These are phyloP conservation scores for Oryzias woworae DNA, from an alignment of 2,113 vertebrate genomes.

Conservation along the genomic window DNA sequence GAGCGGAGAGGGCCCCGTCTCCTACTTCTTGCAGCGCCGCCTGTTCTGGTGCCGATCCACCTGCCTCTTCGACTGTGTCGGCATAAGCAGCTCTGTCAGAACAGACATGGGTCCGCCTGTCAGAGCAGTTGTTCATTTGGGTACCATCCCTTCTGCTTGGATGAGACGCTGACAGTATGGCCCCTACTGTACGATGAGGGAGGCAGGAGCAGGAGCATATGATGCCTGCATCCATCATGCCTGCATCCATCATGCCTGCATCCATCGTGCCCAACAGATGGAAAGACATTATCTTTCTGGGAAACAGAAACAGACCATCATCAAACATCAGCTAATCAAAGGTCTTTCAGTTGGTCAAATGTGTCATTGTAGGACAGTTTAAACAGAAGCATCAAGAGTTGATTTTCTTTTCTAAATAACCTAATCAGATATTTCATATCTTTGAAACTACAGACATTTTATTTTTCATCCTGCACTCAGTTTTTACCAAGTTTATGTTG, in stretches of 20 bases:
- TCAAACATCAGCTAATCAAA: not conserved
- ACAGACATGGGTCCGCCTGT: constrained; percentile 74
- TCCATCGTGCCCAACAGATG: constrained; percentile 29
- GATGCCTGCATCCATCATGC: constrained; percentile 43
- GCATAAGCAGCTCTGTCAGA: constrained; percentile 45
- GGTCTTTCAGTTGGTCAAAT: not conserved
- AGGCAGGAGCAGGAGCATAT: constrained; percentile 15
- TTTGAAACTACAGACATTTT: constrained; percentile 4
- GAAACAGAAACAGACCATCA: constrained; percentile 37
- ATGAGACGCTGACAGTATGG: constrained; percentile 39
- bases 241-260: constrained; percentile 44
- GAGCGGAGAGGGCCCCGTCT: constrained; percentile 16
- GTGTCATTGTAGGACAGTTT: not conserved
- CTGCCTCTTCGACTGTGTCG: constrained; percentile 56
- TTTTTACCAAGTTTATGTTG: constrained; percentile 54
- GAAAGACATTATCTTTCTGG: constrained; percentile 32
- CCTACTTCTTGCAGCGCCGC: constrained; percentile 38
- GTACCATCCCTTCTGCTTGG: constrained; percentile 56
- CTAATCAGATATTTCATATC: not conserved
- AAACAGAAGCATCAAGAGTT: not conserved
- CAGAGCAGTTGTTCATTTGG: constrained; percentile 70
- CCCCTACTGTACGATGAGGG: constrained; percentile 23
- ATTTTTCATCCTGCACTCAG: not conserved
- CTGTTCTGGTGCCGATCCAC: constrained; percentile 49
- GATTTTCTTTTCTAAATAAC: not conserved